phyloP scores from a whole-genome alignment of 2,797 vertebrate species.

The Microhierax caerulescens region DNA sequence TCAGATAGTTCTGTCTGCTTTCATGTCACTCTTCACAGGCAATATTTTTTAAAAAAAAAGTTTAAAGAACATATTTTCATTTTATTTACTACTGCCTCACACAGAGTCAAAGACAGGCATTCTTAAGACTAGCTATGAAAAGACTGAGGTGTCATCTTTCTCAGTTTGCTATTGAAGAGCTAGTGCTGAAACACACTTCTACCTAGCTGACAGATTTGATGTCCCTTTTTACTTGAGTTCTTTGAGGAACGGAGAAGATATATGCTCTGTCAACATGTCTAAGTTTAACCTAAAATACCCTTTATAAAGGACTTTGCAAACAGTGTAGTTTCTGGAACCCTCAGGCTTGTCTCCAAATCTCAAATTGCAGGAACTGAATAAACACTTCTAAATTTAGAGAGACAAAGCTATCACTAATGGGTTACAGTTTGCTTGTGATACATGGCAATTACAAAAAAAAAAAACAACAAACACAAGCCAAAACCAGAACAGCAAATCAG shows the following conservation, averaged over 20 bases:
- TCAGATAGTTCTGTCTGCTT: neutral
- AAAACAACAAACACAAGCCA: neutral
- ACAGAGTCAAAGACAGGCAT: neutral
- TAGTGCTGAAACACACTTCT: neutral
- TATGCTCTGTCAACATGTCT: neutral
- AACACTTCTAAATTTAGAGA: neutral
- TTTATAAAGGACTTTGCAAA: neutral
- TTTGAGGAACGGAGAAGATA: neutral
- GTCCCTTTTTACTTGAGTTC: constrained; percentile 2
- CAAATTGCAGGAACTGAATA: constrained; percentile 1
- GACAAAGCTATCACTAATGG: neutral
- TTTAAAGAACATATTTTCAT: neutral
- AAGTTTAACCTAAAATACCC: constrained; percentile 23
- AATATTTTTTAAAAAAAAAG: neutral
- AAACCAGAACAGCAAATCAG: neutral
- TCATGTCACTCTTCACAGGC: neutral
- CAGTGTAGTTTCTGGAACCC: neutral
- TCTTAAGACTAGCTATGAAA: neutral
- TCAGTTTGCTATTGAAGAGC: neutral
- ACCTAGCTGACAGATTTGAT: neutral
- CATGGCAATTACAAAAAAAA: neutral
- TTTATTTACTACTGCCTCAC: neutral
- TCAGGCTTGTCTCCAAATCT: neutral
- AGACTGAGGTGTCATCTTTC: neutral
- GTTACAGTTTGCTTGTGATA: neutral